Percentiles rank a stretch among this genome's conserved stretches.
Evolutionary conservation across 37 sponge, comb jelly and placozoan genomes (phyloP).

Genomic region (Chondrosia reniformis): DNA sequence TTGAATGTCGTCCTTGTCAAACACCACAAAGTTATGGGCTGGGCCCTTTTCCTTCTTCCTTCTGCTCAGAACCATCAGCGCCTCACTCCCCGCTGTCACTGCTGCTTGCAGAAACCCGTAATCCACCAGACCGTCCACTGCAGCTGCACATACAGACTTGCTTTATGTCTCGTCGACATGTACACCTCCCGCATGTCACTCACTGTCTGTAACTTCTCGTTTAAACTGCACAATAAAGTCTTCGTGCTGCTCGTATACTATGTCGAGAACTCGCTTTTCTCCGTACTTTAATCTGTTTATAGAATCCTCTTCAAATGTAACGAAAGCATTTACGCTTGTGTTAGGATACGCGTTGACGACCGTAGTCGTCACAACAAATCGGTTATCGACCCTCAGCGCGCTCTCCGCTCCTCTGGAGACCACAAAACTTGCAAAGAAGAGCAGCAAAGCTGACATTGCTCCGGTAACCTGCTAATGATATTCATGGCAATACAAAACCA

Average conservation of each 20-base stretch:
- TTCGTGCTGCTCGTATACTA: constrained; percentile 4
- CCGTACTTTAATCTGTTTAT: constrained; percentile 32
- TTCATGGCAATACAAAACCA: no score
- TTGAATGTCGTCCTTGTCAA: background rate
- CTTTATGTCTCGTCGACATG: no score
- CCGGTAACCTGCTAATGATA: no score
- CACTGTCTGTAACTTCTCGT: constrained; percentile 23
- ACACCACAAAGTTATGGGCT: constrained; percentile 14
- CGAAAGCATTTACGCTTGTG: constrained; percentile 31
- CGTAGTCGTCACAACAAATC: background rate
- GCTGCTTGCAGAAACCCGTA: constrained; percentile 29
- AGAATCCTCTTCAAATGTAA: constrained; percentile 29
- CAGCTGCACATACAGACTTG: constrained; percentile 20
- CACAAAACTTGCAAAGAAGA: no score
- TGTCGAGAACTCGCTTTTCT: background rate
- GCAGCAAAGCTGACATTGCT: no score
- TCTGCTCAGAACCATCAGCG: constrained; percentile 9
- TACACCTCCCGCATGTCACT: no score
- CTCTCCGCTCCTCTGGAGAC: no score
- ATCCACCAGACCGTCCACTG: constrained; percentile 4
- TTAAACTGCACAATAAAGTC: constrained; percentile 40
- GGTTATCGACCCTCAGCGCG: no score
- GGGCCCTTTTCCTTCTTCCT: background rate
- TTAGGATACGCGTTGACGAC: constrained; percentile 34
- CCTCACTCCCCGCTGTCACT: background rate